These are phyloP conservation scores for Macrophya annulata DNA, from an alignment of 2,888 invertebrate species.

Conservation along the genomic window DNA sequence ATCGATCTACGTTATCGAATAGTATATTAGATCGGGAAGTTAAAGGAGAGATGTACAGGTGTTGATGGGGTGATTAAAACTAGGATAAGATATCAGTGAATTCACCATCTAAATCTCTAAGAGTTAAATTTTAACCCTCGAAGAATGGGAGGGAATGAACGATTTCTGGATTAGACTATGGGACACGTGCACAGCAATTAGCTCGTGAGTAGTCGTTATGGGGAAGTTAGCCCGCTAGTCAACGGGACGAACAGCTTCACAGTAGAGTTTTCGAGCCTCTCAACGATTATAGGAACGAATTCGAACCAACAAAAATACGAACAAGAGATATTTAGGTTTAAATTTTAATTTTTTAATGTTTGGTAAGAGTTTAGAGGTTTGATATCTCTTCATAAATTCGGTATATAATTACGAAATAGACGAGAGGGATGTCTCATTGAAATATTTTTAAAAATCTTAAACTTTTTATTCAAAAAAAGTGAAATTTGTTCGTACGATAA, in stretches of 20 bases:
- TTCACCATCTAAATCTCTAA: background rate
- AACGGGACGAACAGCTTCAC: constrained; percentile 27
- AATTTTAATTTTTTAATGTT: background rate
- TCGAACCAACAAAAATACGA: constrained; percentile 13
- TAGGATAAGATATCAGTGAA: background rate
- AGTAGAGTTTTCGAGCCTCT: constrained; percentile 37
- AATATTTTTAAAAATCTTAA: no score
- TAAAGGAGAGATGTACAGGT: background rate
- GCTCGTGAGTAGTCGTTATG: constrained; percentile 57
- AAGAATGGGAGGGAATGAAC: background rate
- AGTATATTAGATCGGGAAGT: background rate
- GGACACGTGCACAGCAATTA: constrained; percentile 54
- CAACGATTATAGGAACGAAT: constrained; percentile 13
- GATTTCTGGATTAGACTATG: background rate
- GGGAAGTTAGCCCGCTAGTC: constrained; percentile 44
- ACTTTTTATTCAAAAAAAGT: background rate
- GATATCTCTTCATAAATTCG: background rate
- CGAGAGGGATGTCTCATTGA: no score
- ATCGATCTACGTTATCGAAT: background rate
- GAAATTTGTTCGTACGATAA: background rate
- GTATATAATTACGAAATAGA: background rate
- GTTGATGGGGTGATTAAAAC: constrained; percentile 16
- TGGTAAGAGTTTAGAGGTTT: no score
- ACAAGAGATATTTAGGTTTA: background rate
- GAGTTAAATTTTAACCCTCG: background rate